A percentile compares a stretch with the other conserved stretches of the same genome.
These are phyloP conservation scores for Mastomys coucha DNA, from an alignment of 2,113 vertebrate genomes.

Conservation along the genomic window DNA sequence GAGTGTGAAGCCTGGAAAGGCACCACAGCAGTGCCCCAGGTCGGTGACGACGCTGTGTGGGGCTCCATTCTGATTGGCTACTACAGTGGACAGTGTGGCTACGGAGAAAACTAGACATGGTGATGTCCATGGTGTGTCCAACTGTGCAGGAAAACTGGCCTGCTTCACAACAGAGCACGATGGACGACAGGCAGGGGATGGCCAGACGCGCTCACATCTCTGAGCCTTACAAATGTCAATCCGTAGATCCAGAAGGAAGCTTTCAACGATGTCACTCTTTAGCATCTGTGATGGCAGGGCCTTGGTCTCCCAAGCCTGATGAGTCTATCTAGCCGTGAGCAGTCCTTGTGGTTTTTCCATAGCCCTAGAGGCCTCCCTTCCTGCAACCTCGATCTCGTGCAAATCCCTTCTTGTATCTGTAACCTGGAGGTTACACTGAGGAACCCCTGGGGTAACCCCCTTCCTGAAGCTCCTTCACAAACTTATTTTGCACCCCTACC, in stretches of 20 bases:
- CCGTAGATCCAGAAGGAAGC: rapidly evolving
- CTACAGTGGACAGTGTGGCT: background rate
- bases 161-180: background rate
- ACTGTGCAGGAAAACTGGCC: background rate
- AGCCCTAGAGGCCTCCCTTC: background rate
- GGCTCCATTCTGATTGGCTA: rapidly evolving
- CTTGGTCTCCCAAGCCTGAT: rapidly evolving
- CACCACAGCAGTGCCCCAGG: background rate
- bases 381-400: background rate
- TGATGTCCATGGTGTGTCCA: background rate
- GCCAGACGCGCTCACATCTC: constrained; percentile 10
- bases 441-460: background rate
- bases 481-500: background rate
- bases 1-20: background rate
- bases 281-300: background rate
- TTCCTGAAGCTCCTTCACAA: background rate
- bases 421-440: background rate
- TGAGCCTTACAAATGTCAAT: background rate
- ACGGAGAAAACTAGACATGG: background rate
- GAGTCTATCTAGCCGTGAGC: background rate
- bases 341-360: background rate
- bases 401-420: background rate
- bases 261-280: background rate
- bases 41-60: background rate
- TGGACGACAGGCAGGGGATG: background rate